Evolutionary conservation across 2,113 vertebrate species (phyloP).

Genomic region (Platichthys flesus): DNA sequence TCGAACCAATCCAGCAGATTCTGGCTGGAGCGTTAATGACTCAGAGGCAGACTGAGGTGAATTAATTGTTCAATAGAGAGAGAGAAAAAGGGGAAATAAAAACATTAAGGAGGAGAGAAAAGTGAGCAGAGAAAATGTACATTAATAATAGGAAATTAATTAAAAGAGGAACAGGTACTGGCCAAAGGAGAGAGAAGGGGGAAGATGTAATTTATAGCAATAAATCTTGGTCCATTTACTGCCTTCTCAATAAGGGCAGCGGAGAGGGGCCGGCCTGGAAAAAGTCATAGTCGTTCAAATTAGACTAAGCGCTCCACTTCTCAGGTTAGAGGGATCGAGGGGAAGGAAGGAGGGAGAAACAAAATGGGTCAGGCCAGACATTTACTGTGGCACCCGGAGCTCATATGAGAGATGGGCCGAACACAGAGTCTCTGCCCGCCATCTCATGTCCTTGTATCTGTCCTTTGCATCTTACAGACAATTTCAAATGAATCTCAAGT

Average conservation of each 20-base stretch:
- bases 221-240: slow-evolving; percentile 62
- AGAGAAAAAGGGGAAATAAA: neutral
- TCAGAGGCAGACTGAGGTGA: neutral
- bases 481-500: slow-evolving; percentile 4
- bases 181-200: neutral
- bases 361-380: slow-evolving; percentile 51
- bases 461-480: slow-evolving; percentile 33
- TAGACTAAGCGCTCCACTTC: slow-evolving; percentile 72
- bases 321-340: slow-evolving; percentile 17
- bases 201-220: slow-evolving; percentile 59
- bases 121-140: neutral
- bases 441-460: slow-evolving; percentile 44
- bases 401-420: slow-evolving; percentile 51
- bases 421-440: slow-evolving; percentile 49
- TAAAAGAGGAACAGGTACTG: slow-evolving; percentile 7
- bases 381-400: slow-evolving; percentile 59
- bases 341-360: slow-evolving; percentile 22
- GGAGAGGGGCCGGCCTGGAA: slow-evolving; percentile 49
- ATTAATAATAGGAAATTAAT: neutral
- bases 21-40: neutral
- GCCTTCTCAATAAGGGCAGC: slow-evolving; percentile 51
- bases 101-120: neutral
- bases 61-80: neutral
- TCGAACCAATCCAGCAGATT: neutral
- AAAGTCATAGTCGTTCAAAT: slow-evolving; percentile 61